Evolutionary conservation across 30 jellyfish, hydroid and myxozoan genomes (phyloP).

Genomic region (Cassiopea andromeda): DNA sequence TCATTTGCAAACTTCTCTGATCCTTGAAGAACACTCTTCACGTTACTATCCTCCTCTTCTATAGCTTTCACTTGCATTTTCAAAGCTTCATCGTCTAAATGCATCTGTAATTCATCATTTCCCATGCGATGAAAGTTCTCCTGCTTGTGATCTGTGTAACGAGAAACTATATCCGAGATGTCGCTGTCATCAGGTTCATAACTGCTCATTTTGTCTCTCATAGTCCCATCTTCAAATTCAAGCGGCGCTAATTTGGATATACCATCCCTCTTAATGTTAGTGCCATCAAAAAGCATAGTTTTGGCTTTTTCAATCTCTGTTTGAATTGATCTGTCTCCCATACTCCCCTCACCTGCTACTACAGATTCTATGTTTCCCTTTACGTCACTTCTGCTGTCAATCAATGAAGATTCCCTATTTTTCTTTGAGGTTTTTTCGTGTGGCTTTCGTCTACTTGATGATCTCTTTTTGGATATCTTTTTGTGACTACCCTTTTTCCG

Average conservation of each 20-base stretch:
- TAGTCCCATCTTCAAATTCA: conserved; percentile 23
- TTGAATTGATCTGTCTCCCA: background rate
- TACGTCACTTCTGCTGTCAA: background rate
- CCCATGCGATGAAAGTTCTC: conserved; percentile 58
- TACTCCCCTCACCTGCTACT: background rate
- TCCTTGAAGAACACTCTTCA: conserved; percentile 73
- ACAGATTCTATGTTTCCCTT: conserved; percentile 28
- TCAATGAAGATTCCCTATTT: background rate
- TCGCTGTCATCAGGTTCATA: conserved; percentile 63
- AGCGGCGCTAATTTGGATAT: conserved; percentile 17
- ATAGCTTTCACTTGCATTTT: conserved; percentile 77
- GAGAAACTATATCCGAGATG: conserved; percentile 40
- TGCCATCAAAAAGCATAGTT: conserved; percentile 41
- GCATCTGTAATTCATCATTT: conserved; percentile 70
- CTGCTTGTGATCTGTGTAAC: conserved; percentile 51
- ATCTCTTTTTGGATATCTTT: background rate
- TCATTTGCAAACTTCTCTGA: conserved; percentile 60
- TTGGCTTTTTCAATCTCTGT: conserved; percentile 24
- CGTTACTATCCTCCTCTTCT: conserved; percentile 79
- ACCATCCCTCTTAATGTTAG: conserved; percentile 43
- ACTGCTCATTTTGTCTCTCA: conserved; percentile 24
- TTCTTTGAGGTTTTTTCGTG: background rate
- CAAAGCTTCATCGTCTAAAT: conserved; percentile 80
- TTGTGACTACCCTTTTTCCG: background rate
- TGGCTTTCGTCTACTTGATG: no score